phyloP scores from a whole-genome alignment of 2,888 invertebrate genomes.

The Odontomyia ornata region DNA sequence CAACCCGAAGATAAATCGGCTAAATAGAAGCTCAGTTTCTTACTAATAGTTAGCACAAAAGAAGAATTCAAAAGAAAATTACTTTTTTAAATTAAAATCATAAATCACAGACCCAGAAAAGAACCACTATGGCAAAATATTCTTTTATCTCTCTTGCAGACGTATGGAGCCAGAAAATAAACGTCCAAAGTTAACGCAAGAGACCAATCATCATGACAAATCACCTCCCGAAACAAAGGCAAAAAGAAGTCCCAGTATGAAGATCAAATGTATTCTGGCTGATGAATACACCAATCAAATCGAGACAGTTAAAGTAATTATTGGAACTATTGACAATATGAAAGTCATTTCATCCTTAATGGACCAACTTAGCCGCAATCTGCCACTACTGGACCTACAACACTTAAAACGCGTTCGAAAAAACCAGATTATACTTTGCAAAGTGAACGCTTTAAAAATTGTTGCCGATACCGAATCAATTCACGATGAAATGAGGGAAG shows the following conservation, averaged over 20 bases:
- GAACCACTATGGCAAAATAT: constrained; percentile 11
- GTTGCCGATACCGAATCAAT: constrained; percentile 59
- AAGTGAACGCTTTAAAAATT: constrained; percentile 55
- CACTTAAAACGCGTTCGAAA: constrained; percentile 79
- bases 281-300: constrained; percentile 67
- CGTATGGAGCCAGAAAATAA: constrained; percentile 37
- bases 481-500: neutral
- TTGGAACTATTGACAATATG: constrained; percentile 70
- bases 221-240: neutral
- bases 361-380: constrained; percentile 66
- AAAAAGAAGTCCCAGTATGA: neutral
- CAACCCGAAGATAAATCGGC: too few relatives aligned
- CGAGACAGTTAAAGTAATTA: constrained; percentile 68
- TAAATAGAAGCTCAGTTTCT: too few relatives aligned
- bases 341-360: constrained; percentile 73
- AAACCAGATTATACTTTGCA: constrained; percentile 69
- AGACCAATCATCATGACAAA: constrained; percentile 51
- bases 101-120: neutral
- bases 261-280: constrained; percentile 67
- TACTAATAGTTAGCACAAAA: too few relatives aligned
- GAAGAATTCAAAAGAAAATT: neutral
- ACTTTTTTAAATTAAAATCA: neutral
- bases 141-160: constrained; percentile 39
- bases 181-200: constrained; percentile 51
- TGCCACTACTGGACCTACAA: constrained; percentile 70